Conservation (phyloP, 1,140 invertebrate species). For the Plectus sambesii region DNA sequence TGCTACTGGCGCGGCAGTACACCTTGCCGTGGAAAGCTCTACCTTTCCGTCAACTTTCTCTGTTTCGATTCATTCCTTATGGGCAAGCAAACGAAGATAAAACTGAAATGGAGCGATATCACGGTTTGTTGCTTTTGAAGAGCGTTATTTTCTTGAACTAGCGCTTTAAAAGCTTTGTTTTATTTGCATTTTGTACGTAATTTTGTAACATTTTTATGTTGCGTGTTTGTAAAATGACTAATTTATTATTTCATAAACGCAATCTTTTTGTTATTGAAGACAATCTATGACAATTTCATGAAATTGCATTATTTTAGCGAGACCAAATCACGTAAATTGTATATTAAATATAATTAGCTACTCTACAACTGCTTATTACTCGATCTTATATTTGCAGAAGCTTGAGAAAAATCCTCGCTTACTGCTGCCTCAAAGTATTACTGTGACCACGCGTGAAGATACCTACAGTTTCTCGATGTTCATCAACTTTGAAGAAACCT, state of each 20-base stretch:
- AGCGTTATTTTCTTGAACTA: slow-evolving; percentile 8
- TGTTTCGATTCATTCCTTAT: slow-evolving; percentile 91
- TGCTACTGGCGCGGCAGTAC: slow-evolving; percentile 84
- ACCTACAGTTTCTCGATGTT: slow-evolving; percentile 68
- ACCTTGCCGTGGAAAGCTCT: slow-evolving; percentile 86
- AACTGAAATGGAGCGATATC: slow-evolving; percentile 60
- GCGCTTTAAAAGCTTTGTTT: slow-evolving; percentile 7
- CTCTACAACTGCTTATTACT: slow-evolving; percentile 12
- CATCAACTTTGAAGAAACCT: slow-evolving; percentile 73
- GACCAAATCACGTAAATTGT: too few relatives aligned
- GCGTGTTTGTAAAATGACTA: too few relatives aligned
- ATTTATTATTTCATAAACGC: too few relatives aligned
- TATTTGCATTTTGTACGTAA: too few relatives aligned
- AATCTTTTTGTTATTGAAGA: too few relatives aligned
- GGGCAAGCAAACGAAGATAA: slow-evolving; percentile 73
- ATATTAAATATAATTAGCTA: slow-evolving; percentile 16
- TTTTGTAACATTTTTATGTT: too few relatives aligned
- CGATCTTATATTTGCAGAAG: slow-evolving; percentile 35
- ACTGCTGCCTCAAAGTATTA: slow-evolving; percentile 70
- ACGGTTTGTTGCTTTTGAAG: slow-evolving; percentile 44
- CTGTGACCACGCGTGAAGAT: slow-evolving; percentile 63
- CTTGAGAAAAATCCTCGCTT: slow-evolving; percentile 50
- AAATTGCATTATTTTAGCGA: too few relatives aligned
- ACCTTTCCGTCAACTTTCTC: slow-evolving; percentile 83
- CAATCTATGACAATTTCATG: too few relatives aligned